Conservation (phyloP, 2,888 invertebrate genomes). For the Drosophila anomalata region DNA sequence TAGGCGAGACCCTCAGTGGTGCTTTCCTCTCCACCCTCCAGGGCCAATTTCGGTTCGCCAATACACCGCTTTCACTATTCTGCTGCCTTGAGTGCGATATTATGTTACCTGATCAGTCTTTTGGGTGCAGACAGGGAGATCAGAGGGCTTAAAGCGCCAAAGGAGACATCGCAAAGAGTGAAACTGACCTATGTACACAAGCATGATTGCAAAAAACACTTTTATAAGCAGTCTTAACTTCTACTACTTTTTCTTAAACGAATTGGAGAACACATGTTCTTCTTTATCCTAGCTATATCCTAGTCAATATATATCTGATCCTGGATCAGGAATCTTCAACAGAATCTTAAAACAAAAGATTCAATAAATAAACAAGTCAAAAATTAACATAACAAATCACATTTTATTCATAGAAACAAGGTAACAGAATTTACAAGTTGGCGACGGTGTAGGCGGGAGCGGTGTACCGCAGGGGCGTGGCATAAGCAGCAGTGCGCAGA, state of each 20-base stretch:
- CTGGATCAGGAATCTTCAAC: neutral
- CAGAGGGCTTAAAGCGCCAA: neutral
- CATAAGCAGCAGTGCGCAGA: conserved; percentile 49
- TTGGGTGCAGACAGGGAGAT: conserved; percentile 3
- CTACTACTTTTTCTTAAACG: neutral
- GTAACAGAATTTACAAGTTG: conserved; percentile 58
- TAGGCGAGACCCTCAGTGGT: conserved; percentile 51
- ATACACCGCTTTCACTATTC: conserved; percentile 68
- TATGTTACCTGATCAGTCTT: conserved; percentile 29
- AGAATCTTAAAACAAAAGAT: too few relatives aligned
- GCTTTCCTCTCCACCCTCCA: neutral
- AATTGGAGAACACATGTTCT: neutral
- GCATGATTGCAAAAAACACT: neutral
- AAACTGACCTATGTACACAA: conserved; percentile 36
- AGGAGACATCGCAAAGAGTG: conserved; percentile 1
- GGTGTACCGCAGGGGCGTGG: conserved; percentile 56
- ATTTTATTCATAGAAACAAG: conserved; percentile 53
- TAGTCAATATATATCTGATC: neutral
- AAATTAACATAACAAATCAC: conserved; percentile 56
- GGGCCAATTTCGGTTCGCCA: neutral
- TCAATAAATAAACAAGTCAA: neutral
- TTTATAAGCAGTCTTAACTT: neutral
- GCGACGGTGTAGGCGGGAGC: conserved; percentile 66
- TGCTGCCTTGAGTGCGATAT: conserved; percentile 63
- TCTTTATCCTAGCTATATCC: too few relatives aligned